phyloP scores from a whole-genome alignment of 2,113 vertebrate species.

The Pantherophis guttatus region DNA sequence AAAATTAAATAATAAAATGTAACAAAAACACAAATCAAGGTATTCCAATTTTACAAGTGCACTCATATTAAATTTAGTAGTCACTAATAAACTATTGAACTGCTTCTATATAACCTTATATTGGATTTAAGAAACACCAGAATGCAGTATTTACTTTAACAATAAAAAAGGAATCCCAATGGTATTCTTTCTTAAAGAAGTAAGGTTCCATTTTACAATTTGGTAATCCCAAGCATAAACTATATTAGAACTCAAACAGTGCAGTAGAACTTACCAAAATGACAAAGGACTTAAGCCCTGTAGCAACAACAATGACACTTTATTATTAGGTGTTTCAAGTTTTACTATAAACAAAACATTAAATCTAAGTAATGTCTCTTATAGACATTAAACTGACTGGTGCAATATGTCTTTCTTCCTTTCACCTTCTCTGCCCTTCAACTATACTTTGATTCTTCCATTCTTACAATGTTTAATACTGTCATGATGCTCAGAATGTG shows the following conservation, averaged over 20 bases:
- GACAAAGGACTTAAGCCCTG: neutral
- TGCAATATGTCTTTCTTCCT: neutral
- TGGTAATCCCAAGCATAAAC: slow-evolving; percentile 30
- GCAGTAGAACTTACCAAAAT: slow-evolving; percentile 22
- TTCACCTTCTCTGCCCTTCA: slow-evolving; percentile 5
- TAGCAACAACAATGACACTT: neutral
- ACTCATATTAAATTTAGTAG: neutral
- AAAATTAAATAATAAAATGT: neutral
- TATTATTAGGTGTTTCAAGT: slow-evolving; percentile 15
- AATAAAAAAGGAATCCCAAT: neutral
- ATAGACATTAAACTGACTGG: slow-evolving; percentile 13
- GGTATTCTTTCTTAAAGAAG: neutral
- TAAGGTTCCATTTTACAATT: slow-evolving; percentile 24
- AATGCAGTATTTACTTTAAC: neutral
- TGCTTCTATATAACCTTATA: neutral
- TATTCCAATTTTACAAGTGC: neutral
- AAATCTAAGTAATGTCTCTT: neutral
- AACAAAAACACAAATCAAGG: neutral
- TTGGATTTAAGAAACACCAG: neutral
- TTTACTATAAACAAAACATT: slow-evolving; percentile 9
- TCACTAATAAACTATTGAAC: neutral
- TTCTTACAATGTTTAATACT: slow-evolving; percentile 41
- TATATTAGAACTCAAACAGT: slow-evolving; percentile 21
- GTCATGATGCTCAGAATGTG: slow-evolving; percentile 23
- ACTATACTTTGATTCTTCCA: slow-evolving; percentile 28